A percentile compares a stretch with the other conserved stretches of the same genome.
Conservation (phyloP, 2,888 invertebrate genomes). For the Tuta absoluta region DNA sequence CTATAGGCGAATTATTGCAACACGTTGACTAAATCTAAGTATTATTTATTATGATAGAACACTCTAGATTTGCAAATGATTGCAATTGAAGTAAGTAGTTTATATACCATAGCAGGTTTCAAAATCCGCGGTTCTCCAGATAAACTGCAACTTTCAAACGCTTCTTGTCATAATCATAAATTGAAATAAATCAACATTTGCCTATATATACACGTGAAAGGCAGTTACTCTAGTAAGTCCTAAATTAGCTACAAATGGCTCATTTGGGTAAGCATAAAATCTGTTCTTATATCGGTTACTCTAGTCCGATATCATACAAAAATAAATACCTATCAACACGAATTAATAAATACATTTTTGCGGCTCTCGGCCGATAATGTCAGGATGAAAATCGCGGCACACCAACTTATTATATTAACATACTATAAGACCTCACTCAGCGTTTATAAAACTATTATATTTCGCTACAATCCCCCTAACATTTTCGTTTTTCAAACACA, state of each 20-base stretch:
- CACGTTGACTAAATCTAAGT: slow-evolving; percentile 64
- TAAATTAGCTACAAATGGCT: slow-evolving; percentile 12
- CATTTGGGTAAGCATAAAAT: slow-evolving; percentile 7
- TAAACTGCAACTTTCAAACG: not conserved
- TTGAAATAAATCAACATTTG: not conserved
- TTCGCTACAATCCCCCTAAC: slow-evolving; percentile 15
- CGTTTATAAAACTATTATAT: slow-evolving; percentile 11
- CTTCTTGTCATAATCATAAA: not conserved
- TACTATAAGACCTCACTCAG: slow-evolving; percentile 5
- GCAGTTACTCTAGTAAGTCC: slow-evolving; percentile 15
- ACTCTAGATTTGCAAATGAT: slow-evolving; percentile 36
- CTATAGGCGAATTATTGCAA: slow-evolving; percentile 76
- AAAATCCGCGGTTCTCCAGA: not conserved
- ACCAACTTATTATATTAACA: slow-evolving; percentile 15
- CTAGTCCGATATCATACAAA: slow-evolving; percentile 20
- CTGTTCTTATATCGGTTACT: not conserved
- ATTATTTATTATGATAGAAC: slow-evolving; percentile 50
- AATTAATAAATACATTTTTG: not conserved
- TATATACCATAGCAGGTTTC: not conserved
- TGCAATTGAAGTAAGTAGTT: slow-evolving; percentile 41
- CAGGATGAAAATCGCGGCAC: slow-evolving; percentile 20
- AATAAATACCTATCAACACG: slow-evolving; percentile 21
- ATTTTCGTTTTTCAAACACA: not conserved
- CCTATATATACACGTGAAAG: not conserved
- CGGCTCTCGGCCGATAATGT: slow-evolving; percentile 22